Evolutionary conservation across 2,113 vertebrate genomes (phyloP).

Genomic region (Cyprinus carpio): DNA sequence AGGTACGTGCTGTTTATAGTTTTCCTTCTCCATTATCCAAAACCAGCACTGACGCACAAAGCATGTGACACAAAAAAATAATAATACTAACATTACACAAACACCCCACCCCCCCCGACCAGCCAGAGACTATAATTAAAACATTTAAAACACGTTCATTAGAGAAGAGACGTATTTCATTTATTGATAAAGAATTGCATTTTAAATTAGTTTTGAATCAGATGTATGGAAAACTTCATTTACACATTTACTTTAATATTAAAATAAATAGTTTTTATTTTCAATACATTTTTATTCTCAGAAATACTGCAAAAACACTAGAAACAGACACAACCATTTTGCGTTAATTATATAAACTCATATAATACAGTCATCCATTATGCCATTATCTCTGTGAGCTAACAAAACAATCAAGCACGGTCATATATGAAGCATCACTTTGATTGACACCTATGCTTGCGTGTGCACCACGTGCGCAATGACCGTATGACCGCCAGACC

Average conservation of each 20-base stretch:
- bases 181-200: too few species aligned
- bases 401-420: background rate
- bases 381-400: background rate
- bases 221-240: background rate
- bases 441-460: constrained; percentile 23
- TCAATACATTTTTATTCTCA: background rate
- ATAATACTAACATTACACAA: too few species aligned
- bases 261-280: background rate
- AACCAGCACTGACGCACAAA: background rate
- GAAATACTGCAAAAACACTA: background rate
- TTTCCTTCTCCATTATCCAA: background rate
- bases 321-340: background rate
- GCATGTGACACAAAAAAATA: background rate
- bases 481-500: constrained; percentile 25
- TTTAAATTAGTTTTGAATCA: background rate
- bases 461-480: constrained; percentile 43
- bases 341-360: too few species aligned
- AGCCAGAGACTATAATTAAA: too few species aligned
- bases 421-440: constrained; percentile 5
- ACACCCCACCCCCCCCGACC: too few species aligned
- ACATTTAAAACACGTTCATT: background rate
- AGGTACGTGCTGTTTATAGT: background rate
- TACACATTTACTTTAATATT: background rate
- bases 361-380: background rate
- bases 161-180: background rate